A percentile compares a stretch with the other conserved stretches of the same genome.
Evolutionary conservation across 2,888 invertebrate species (phyloP).

Genomic region (Andrena dorsata): DNA sequence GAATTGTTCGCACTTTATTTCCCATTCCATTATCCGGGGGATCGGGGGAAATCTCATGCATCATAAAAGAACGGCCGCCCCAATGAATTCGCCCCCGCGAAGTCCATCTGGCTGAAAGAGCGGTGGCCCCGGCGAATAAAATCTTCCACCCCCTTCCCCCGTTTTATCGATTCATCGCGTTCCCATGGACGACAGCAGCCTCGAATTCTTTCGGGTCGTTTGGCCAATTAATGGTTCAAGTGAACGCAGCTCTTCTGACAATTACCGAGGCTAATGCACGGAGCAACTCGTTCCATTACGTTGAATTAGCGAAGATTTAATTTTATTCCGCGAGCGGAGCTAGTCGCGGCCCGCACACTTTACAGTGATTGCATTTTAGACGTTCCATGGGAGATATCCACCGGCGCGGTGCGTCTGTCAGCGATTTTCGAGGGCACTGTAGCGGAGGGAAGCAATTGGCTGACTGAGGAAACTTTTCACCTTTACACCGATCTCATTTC

Average conservation of each 20-base stretch:
- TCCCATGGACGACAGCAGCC: not conserved
- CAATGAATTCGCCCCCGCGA: slow-evolving; percentile 60
- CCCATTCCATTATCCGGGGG: slow-evolving; percentile 65
- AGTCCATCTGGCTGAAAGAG: slow-evolving; percentile 41
- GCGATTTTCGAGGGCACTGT: not conserved
- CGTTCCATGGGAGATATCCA: not conserved
- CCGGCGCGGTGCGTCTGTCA: not conserved
- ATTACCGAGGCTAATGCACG: not conserved
- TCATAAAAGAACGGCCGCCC: slow-evolving; percentile 68
- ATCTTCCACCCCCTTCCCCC: slow-evolving; percentile 23
- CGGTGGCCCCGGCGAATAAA: slow-evolving; percentile 24
- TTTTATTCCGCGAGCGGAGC: slow-evolving; percentile 3
- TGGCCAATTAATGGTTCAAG: not conserved
- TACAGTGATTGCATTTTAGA: not conserved
- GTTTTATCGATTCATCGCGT: slow-evolving; percentile 38
- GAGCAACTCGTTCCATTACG: not conserved
- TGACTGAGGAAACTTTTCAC: too few relatives aligned
- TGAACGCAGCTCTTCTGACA: not conserved
- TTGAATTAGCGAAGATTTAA: not conserved
- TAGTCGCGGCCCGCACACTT: not conserved
- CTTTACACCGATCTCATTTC: too few relatives aligned
- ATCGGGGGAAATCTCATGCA: slow-evolving; percentile 68
- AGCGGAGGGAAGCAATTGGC: not conserved
- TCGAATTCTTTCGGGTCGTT: not conserved
- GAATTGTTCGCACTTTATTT: slow-evolving; percentile 71